These are phyloP conservation scores for Tinea semifulvella DNA, from an alignment of 2,888 invertebrate species.

Conservation along the genomic window DNA sequence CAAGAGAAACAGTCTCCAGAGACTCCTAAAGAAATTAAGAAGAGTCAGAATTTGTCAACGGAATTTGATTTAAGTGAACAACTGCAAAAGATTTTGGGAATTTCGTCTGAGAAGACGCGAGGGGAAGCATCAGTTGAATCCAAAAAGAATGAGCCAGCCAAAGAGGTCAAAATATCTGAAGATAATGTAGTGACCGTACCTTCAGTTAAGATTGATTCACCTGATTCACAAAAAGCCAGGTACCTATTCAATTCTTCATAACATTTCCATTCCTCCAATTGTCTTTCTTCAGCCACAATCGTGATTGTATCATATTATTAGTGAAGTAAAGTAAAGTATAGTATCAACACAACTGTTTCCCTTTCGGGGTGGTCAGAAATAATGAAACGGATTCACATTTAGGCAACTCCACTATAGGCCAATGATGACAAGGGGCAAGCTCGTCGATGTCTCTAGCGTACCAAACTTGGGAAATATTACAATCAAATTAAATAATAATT, in stretches of 20 bases:
- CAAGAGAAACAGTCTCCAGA: slow-evolving; percentile 52
- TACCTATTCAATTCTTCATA: slow-evolving; percentile 22
- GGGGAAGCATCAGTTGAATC: slow-evolving; percentile 35
- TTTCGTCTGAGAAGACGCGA: slow-evolving; percentile 54
- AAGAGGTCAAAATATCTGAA: slow-evolving; percentile 52
- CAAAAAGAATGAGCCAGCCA: slow-evolving; percentile 41
- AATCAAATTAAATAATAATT: too few relatives aligned
- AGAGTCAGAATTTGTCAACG: slow-evolving; percentile 58
- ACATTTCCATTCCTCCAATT: neutral
- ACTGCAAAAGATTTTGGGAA: slow-evolving; percentile 58
- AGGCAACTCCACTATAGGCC: too few relatives aligned
- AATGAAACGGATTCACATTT: too few relatives aligned
- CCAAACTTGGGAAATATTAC: too few relatives aligned
- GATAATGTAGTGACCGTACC: slow-evolving; percentile 40
- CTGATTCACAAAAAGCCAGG: slow-evolving; percentile 51
- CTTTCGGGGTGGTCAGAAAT: too few relatives aligned
- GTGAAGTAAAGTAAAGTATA: too few relatives aligned
- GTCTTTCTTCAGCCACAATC: too few relatives aligned
- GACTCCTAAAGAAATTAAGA: slow-evolving; percentile 55
- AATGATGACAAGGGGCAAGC: too few relatives aligned
- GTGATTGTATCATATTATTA: too few relatives aligned
- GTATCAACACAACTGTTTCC: too few relatives aligned
- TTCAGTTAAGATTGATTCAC: slow-evolving; percentile 60
- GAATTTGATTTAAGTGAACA: slow-evolving; percentile 62
- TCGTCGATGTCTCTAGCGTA: too few relatives aligned